Percentiles rank a stretch among this genome's conserved stretches.
Conservation (phyloP, 2,888 invertebrate genomes). For the Pseudococcus longispinus region DNA sequence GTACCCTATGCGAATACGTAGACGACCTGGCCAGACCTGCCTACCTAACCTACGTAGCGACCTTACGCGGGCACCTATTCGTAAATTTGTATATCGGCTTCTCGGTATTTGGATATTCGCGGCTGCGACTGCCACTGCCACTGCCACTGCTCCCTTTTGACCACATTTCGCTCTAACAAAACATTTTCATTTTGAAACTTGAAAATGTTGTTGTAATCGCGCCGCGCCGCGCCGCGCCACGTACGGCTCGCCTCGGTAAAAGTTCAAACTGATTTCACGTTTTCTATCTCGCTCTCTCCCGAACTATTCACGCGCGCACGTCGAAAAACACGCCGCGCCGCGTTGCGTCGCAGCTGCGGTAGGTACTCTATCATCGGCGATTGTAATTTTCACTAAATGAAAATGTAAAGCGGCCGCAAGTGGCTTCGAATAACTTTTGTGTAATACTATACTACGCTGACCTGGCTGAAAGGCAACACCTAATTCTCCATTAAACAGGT, state of each 20-base stretch:
- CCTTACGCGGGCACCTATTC: too few species aligned
- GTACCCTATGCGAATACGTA: too few species aligned
- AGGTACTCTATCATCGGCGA: not conserved
- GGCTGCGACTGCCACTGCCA: not conserved
- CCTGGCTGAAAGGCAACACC: not conserved
- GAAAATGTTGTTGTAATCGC: not conserved
- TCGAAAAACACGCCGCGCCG: not conserved
- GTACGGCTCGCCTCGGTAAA: not conserved
- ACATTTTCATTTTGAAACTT: not conserved
- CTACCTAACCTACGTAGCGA: not conserved
- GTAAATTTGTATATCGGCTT: not conserved
- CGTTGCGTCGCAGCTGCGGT: too few species aligned
- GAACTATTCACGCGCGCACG: not conserved
- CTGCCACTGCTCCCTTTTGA: not conserved
- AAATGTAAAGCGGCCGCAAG: not conserved
- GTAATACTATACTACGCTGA: not conserved
- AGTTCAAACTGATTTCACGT: not conserved
- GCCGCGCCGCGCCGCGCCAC: not conserved
- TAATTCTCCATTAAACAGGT: not conserved
- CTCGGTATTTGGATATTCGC: not conserved
- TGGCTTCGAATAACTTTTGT: not conserved
- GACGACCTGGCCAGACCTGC: too few species aligned
- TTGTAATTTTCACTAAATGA: not conserved
- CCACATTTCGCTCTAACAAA: not conserved
- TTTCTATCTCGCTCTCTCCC: not conserved